phyloP scores from a whole-genome alignment of 2,888 invertebrate genomes.

The Belgica antarctica region DNA sequence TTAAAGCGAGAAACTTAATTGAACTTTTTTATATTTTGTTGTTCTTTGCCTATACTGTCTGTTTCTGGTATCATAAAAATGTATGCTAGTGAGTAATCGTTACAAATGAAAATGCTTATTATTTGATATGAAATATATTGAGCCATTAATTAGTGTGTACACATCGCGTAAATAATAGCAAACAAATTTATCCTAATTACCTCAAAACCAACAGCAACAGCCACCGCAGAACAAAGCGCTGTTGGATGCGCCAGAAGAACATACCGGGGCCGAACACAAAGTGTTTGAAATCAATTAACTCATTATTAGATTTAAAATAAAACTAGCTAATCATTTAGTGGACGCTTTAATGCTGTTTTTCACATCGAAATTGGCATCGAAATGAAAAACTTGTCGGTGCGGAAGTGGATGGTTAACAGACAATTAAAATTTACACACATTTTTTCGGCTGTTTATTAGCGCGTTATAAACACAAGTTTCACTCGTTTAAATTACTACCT shows the following conservation, averaged over 20 bases:
- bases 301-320: not conserved
- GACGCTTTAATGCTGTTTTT: not conserved
- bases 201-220: not conserved
- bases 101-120: not conserved
- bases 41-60: not conserved
- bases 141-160: not conserved
- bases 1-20: slow-evolving; percentile 10
- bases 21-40: slow-evolving; percentile 12
- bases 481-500: slow-evolving; percentile 4
- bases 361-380: not conserved
- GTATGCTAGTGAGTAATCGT: slow-evolving; percentile 19
- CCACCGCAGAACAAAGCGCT: not conserved
- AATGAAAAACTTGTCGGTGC: not conserved
- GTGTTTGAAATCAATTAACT: not conserved
- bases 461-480: slow-evolving; percentile 26
- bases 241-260: not conserved
- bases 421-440: slow-evolving; percentile 22
- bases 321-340: not conserved
- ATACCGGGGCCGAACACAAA: too few relatives aligned
- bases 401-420: slow-evolving; percentile 5
- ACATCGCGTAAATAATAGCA: slow-evolving; percentile 10
- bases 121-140: not conserved
- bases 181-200: slow-evolving; percentile 7
- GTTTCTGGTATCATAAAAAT: slow-evolving; percentile 30
- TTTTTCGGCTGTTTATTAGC: slow-evolving; percentile 14